A percentile compares a stretch with the other conserved stretches of the same genome.
Evolutionary conservation across 2,113 vertebrate genomes (phyloP).

Genomic region (Calidris pygmaea): DNA sequence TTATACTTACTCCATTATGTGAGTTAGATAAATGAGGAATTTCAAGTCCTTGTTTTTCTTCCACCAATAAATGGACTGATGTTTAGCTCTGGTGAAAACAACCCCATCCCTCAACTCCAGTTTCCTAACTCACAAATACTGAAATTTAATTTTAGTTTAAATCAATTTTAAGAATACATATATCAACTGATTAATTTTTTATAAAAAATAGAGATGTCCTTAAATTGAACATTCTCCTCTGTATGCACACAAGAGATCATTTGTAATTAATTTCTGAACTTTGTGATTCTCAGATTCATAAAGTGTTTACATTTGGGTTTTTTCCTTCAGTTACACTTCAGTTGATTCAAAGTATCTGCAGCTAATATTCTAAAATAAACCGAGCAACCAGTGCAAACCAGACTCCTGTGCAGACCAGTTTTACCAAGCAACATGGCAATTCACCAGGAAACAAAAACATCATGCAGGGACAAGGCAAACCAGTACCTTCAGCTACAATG

Average conservation of each 20-base stretch:
- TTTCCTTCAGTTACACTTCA: not conserved
- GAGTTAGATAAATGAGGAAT: not conserved
- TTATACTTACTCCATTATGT: not conserved
- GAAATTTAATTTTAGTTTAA: not conserved
- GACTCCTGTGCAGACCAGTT: not conserved
- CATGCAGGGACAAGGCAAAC: constrained; percentile 1
- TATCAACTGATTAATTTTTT: not conserved
- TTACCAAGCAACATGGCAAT: not conserved
- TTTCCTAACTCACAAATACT: not conserved
- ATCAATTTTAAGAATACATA: not conserved
- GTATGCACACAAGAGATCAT: not conserved
- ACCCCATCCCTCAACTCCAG: not conserved
- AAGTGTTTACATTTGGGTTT: not conserved
- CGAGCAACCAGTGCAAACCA: too few species aligned
- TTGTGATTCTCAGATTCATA: not conserved
- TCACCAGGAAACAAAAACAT: constrained; percentile 15
- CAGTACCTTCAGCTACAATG: not conserved
- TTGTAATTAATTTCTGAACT: not conserved
- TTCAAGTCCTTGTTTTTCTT: not conserved
- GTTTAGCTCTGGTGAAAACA: not conserved
- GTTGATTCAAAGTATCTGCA: not conserved
- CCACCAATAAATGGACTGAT: not conserved
- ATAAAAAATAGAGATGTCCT: not conserved
- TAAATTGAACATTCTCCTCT: not conserved
- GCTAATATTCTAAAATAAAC: not conserved